A percentile compares a stretch with the other conserved stretches of the same genome.
These are phyloP conservation scores for Collichthys lucidus DNA, from an alignment of 2,113 vertebrate species.

Conservation along the genomic window DNA sequence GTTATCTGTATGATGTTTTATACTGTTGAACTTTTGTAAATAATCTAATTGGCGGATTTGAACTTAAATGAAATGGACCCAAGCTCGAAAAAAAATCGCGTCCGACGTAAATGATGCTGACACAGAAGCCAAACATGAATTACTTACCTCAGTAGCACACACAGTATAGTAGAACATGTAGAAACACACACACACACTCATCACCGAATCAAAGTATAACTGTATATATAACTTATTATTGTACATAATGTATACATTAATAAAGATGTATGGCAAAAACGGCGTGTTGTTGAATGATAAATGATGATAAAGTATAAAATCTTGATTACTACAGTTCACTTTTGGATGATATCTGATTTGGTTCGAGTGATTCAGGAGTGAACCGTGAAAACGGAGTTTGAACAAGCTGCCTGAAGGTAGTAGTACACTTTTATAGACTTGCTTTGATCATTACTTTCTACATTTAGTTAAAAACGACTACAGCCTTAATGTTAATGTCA, in stretches of 20 bases:
- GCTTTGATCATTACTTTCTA: not conserved
- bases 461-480: not conserved
- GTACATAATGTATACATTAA: slow-evolving; percentile 83
- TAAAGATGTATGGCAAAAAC: slow-evolving; percentile 77
- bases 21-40: slow-evolving; percentile 54
- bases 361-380: not conserved
- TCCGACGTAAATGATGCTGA: slow-evolving; percentile 47
- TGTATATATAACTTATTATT: slow-evolving; percentile 91
- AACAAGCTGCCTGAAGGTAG: not conserved
- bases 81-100: slow-evolving; percentile 29
- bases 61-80: slow-evolving; percentile 50
- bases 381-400: not conserved
- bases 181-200: slow-evolving; percentile 59
- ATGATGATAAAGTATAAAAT: not conserved
- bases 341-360: not conserved
- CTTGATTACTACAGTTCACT: not conserved
- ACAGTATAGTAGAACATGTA: slow-evolving; percentile 55
- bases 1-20: slow-evolving; percentile 32
- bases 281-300: not conserved
- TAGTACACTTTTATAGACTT: not conserved
- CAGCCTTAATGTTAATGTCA: not conserved
- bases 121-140: slow-evolving; percentile 70
- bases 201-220: slow-evolving; percentile 69
- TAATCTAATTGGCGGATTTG: slow-evolving; percentile 42
- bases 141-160: slow-evolving; percentile 79